phyloP scores from a whole-genome alignment of 2,113 vertebrate genomes.

The Chascanopsetta lugubris region DNA sequence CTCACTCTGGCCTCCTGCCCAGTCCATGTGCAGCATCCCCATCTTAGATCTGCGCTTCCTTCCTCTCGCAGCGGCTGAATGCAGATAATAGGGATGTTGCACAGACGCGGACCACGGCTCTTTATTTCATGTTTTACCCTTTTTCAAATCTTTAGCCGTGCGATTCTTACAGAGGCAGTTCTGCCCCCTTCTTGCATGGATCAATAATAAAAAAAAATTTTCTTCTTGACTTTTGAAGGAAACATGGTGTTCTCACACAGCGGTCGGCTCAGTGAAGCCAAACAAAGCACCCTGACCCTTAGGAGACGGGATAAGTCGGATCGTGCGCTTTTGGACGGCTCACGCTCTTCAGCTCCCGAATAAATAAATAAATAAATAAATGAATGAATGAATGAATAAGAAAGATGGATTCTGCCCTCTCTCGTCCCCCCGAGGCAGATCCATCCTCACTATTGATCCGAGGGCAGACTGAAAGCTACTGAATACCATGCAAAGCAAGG shows the following conservation, averaged over 20 bases:
- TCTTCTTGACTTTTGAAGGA: constrained; percentile 16
- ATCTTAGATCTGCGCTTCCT: constrained; percentile 69
- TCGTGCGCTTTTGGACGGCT: constrained; percentile 41
- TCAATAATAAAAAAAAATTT: neutral
- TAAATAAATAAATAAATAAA: too few species aligned
- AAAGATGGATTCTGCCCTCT: constrained; percentile 48
- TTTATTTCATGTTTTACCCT: neutral
- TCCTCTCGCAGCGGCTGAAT: constrained; percentile 48
- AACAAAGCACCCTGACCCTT: constrained; percentile 55
- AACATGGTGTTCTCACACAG: constrained; percentile 58
- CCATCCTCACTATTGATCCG: constrained; percentile 63
- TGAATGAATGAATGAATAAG: too few species aligned
- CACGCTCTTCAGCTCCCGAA: constrained; percentile 29
- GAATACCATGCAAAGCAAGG: constrained; percentile 51
- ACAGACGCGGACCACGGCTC: constrained; percentile 40
- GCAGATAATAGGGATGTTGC: constrained; percentile 62
- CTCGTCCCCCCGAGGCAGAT: constrained; percentile 54
- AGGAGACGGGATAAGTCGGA: constrained; percentile 43
- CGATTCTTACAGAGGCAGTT: too few species aligned
- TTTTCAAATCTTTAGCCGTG: too few species aligned
- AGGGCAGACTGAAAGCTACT: constrained; percentile 59
- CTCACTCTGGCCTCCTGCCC: constrained; percentile 71
- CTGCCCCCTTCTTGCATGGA: neutral
- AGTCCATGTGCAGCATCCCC: constrained; percentile 71
- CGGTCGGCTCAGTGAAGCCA: constrained; percentile 48